Base-by-base conservation (phyloP, 2,888 invertebrate species). In the Polyommatus iphigenia region DNA sequence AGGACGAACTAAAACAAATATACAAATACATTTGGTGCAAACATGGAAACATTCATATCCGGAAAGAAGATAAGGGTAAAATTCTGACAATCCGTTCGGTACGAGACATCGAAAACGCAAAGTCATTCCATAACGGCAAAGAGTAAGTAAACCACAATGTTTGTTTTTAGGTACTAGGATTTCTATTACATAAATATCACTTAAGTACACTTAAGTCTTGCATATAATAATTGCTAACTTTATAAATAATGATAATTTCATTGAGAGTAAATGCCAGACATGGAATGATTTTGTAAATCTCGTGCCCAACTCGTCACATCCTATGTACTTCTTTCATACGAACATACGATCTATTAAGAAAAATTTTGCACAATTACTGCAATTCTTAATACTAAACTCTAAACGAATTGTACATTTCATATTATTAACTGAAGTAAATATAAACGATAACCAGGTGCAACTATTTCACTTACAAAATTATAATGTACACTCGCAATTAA, bases 41-140 rank as follows among this genome's bases (percentile, higher is more conserved):
- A 71, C 29, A 71, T 29, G 71, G 71, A 15, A 32, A 71, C 10
- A 71, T 71, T 57, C 57, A n/a, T 18, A 57, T 57, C 57, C 71
- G 29, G 1, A 24, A 32, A 18, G 29, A 71, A 71, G 18, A 18
- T 15, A 71, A 32, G 13, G 29, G 6, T 71, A 57, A 57, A 57
- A 57, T 57, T 57, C 15, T 57, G 5, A 57, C 57, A 57, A 57
- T 57, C 15, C 57, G 57, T 6, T 57, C 57, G 57, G 57, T n/a
- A 57, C 57, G 57, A 57, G 57, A 57, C 57, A 57, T 57, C 57
- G 57, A 57, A 57, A 57, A 57, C 57, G 57, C 57, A 57, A 57
- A 57, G 57, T 57, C n/a, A 57, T 57, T 57, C 57, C 57, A 57
- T 57, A 57, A 10, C 72, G n/a, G 71, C 8, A 57, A 57, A 10